Evolutionary conservation across 2,113 vertebrate genomes (phyloP).

Genomic region (Larimichthys crocea): DNA sequence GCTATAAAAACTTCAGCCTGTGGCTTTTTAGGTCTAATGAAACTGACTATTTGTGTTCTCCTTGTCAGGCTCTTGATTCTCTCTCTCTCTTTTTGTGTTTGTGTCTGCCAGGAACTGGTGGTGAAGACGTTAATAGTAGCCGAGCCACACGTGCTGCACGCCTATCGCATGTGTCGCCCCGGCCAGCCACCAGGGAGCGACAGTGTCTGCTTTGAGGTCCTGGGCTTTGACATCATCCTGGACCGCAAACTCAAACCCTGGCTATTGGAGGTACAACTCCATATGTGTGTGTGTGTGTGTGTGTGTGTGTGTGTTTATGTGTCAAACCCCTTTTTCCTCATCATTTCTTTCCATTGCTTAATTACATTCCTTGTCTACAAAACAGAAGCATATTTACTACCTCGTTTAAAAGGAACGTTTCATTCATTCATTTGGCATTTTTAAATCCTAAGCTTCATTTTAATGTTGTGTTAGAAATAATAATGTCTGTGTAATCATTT

Average conservation of each 20-base stretch:
- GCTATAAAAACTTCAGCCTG: neutral
- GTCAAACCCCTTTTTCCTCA: too few relatives aligned
- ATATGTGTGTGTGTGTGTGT: neutral
- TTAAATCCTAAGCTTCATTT: neutral
- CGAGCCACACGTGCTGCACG: slow-evolving; percentile 96
- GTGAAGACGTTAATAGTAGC: slow-evolving; percentile 98
- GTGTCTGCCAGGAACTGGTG: slow-evolving; percentile 89
- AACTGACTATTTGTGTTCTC: neutral
- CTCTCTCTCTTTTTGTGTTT: slow-evolving; percentile 31
- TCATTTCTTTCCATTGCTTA: neutral
- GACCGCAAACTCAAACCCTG: slow-evolving; percentile 98
- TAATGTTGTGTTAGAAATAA: neutral
- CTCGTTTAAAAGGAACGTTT: neutral
- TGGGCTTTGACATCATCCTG: slow-evolving; percentile 97
- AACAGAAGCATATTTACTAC: neutral
- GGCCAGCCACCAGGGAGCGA: slow-evolving; percentile 96
- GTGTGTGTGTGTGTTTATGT: neutral
- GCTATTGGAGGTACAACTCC: slow-evolving; percentile 93
- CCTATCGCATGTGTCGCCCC: slow-evolving; percentile 98
- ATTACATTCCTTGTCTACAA: too few relatives aligned
- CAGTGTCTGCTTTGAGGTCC: slow-evolving; percentile 97
- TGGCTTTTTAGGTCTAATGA: neutral
- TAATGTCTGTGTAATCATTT: neutral
- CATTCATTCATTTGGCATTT: neutral
- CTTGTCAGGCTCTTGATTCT: slow-evolving; percentile 27